Conservation (phyloP, 2,797 vertebrate species). For the Tragelaphus oryx region DNA sequence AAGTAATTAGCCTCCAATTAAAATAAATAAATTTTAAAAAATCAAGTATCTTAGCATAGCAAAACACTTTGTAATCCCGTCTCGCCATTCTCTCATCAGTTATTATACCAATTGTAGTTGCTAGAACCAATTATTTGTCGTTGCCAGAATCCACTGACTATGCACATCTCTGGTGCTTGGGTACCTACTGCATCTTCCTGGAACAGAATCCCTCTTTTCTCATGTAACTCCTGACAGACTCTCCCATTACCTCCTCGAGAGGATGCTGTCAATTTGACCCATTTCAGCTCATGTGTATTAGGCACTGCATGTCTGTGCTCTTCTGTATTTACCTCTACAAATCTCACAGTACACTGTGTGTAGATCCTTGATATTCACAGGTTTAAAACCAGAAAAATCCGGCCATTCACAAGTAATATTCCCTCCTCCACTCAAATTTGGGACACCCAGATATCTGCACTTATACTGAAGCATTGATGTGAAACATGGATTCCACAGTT, state of each 20-base stretch:
- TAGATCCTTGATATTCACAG: neutral
- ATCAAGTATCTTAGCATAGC: neutral
- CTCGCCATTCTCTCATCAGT: neutral
- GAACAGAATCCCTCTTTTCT: neutral
- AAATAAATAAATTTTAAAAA: neutral
- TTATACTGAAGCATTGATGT: neutral
- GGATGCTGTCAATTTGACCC: neutral
- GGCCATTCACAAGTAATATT: neutral
- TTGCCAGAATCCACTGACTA: neutral
- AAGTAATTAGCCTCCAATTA: neutral
- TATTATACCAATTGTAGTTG: neutral
- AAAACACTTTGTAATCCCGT: neutral
- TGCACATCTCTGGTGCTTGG: neutral
- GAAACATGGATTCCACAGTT: neutral
- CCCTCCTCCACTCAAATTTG: neutral
- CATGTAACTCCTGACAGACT: neutral
- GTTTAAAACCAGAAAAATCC: neutral
- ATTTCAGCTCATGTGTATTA: neutral
- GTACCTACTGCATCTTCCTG: neutral
- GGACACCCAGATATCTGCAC: neutral
- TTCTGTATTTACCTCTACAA: neutral
- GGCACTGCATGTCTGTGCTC: neutral
- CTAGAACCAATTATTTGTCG: neutral
- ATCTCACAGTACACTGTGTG: neutral
- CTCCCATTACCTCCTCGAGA: neutral